Percentiles rank a stretch among this genome's conserved stretches.
These are phyloP conservation scores for Cataglyphis rosenhaueri DNA, from an alignment of 2,888 invertebrate species.

Conservation along the genomic window DNA sequence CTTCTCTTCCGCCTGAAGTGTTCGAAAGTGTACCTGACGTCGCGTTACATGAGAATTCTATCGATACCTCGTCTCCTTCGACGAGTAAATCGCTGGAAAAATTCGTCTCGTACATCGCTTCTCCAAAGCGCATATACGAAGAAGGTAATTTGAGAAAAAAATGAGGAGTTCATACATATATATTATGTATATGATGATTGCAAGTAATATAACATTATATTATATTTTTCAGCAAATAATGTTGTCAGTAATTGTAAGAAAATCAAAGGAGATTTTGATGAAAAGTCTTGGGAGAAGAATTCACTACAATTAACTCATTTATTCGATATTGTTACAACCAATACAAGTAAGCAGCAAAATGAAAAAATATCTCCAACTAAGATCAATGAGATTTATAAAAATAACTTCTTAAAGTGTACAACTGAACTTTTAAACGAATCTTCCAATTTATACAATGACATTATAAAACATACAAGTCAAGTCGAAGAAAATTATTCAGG, in stretches of 20 bases:
- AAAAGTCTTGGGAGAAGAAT: neutral
- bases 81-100: neutral
- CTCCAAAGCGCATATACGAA: conserved; percentile 4
- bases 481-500: neutral
- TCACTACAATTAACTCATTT: too few species aligned
- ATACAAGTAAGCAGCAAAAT: neutral
- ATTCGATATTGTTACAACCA: neutral
- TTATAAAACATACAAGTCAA: neutral
- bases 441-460: neutral
- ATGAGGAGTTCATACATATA: neutral
- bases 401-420: neutral
- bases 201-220: conserved; percentile 13
- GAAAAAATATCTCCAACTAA: neutral
- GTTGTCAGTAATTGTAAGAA: neutral
- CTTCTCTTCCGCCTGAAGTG: conserved; percentile 77
- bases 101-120: too few species aligned
- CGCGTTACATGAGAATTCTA: neutral
- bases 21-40: conserved; percentile 69
- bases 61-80: neutral
- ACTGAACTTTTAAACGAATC: neutral
- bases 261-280: neutral
- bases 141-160: conserved; percentile 30
- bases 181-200: neutral
- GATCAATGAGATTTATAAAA: neutral
- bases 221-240: conserved; percentile 8